phyloP scores from a whole-genome alignment of 2,113 vertebrate genomes.

The Vicugna pacos region DNA sequence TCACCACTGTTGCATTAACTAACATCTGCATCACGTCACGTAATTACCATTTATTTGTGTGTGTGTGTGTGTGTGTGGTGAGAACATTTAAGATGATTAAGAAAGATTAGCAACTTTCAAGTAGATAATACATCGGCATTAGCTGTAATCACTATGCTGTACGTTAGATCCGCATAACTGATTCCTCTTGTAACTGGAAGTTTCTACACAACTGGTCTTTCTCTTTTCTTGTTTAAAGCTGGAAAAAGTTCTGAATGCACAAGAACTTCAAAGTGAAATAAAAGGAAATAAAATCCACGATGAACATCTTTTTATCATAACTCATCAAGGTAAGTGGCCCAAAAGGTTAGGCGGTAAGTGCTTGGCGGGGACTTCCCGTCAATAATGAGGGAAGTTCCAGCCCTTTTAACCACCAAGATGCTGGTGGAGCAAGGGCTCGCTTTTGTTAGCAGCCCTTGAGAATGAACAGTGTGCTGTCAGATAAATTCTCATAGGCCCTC shows the following conservation, averaged over 20 bases:
- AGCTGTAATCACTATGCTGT: not conserved
- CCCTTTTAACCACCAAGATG: not conserved
- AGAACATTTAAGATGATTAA: not conserved
- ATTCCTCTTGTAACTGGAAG: not conserved
- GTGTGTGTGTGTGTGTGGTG: not conserved
- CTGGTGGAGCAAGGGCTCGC: not conserved
- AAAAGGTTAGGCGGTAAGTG: not conserved
- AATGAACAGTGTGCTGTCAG: not conserved
- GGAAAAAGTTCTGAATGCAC: slow-evolving; percentile 93
- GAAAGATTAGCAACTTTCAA: not conserved
- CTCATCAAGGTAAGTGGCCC: slow-evolving; percentile 94
- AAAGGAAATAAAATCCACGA: slow-evolving; percentile 97
- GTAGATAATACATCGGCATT: not conserved
- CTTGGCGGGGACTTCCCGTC: not conserved
- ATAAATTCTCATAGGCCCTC: not conserved
- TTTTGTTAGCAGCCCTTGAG: not conserved
- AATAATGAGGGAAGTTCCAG: not conserved
- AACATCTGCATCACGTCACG: not conserved
- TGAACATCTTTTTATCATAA: slow-evolving; percentile 98
- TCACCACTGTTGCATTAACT: not conserved
- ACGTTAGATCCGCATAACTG: not conserved
- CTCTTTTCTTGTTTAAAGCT: slow-evolving; percentile 89
- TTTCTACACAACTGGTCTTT: slow-evolving; percentile 15
- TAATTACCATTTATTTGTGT: not conserved
- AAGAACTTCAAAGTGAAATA: slow-evolving; percentile 95